Evolutionary conservation across 1,140 invertebrate species (phyloP), one percentile per base, ranked within the genome.

Genomic region (Drosophila virilis): DNA sequence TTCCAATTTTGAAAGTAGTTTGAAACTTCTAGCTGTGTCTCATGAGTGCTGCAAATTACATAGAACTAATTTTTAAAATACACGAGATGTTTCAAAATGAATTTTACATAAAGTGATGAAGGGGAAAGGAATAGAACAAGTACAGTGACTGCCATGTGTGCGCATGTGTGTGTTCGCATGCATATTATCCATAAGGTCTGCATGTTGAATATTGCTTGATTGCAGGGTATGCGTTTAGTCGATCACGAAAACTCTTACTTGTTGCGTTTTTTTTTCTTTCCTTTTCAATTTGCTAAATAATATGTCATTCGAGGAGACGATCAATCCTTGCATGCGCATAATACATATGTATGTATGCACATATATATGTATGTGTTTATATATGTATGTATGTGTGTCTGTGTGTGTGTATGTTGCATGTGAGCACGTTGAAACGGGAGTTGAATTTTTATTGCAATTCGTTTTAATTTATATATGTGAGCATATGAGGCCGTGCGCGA

Each of bases 231-330:
- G 12, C 35, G 15, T 1, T 6, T 0, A 33, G 60, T 40, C 5
- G 10, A 1, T 9, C 37, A 10, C 6, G 35, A 15, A 7, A 13
- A 12, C n/a, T n/a, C 28, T 50, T 22, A 8, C n/a, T 35, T 6
- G 12, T 40, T 12, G 9, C 38, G 22, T 62, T 28, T 42, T 45
- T 32, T 43, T 67, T 9, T 54, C 32, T 72, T 51, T 35, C 32
- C 57, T 79, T 89, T 83, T 82, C 77, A 83, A 88, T 88, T 83
- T 77, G 84, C 83, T 77, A 83, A 89, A 83, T 83, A 79, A 89
- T 88, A 88, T 88, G 83, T 88, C 83, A 88, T 89, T 81, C 80
- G 83, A 71, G 68, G 61, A 70, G 61, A 65, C 75, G 78, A 86
- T 86, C 82, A 86, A 86, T 88, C 83, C 83, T 88, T 52, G 37